Evolutionary conservation across 2,113 vertebrate species (phyloP).

Genomic region (Fregata magnificens): DNA sequence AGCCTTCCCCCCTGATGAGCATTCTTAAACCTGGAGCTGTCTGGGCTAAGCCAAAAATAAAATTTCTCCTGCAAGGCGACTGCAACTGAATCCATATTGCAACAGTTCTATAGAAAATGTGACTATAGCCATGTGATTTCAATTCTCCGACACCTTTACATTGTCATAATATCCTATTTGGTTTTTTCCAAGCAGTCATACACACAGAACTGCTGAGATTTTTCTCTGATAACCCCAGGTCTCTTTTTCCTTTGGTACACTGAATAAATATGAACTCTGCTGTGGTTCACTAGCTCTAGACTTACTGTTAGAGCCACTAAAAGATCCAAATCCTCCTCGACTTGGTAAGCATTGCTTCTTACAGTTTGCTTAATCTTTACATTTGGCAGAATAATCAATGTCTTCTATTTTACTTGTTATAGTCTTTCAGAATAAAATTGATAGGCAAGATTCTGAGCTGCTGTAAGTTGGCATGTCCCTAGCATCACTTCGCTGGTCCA

Average conservation of each 20-base stretch:
- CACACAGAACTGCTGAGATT: neutral
- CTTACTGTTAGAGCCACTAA: neutral
- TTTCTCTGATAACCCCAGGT: neutral
- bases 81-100: neutral
- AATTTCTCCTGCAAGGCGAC: neutral
- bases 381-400: neutral
- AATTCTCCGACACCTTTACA: neutral
- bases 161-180: neutral
- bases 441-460: neutral
- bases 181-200: neutral
- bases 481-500: neutral
- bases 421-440: neutral
- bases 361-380: neutral
- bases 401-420: neutral
- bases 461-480: neutral
- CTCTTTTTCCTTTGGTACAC: neutral
- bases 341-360: neutral
- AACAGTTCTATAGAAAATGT: neutral
- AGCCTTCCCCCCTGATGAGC: neutral
- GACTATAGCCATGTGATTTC: neutral
- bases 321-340: neutral
- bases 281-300: neutral
- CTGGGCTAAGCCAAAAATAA: neutral
- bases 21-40: neutral
- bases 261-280: neutral